Percentiles rank a stretch among this genome's conserved stretches.
Evolutionary conservation across 2,888 invertebrate species (phyloP).

Genomic region (Caenorhabditis wallacei): DNA sequence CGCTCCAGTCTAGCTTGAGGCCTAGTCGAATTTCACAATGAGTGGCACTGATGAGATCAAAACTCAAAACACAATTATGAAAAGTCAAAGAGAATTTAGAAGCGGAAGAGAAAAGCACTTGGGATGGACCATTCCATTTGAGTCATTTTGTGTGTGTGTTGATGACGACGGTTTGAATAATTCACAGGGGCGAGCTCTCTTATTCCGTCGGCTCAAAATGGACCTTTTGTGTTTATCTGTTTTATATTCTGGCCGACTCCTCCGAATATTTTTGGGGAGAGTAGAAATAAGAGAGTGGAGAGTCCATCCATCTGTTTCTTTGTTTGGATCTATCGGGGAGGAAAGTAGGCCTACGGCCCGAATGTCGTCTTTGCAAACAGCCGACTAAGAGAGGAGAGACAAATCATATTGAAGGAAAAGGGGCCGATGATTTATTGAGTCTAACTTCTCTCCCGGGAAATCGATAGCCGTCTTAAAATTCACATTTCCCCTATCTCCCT

Average conservation of each 20-base stretch:
- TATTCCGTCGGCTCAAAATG: slow-evolving; percentile 33
- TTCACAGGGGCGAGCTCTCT: slow-evolving; percentile 24
- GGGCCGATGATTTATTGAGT: slow-evolving; percentile 21
- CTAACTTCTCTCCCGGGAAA: not conserved
- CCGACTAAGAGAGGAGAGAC: slow-evolving; percentile 1
- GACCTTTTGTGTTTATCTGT: slow-evolving; percentile 57
- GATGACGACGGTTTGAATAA: slow-evolving; percentile 46
- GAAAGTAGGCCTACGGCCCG: slow-evolving; percentile 32
- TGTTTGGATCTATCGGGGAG: slow-evolving; percentile 34
- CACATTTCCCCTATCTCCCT: not conserved
- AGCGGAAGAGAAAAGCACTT: slow-evolving; percentile 19
- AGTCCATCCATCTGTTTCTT: slow-evolving; percentile 31
- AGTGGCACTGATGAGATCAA: slow-evolving; percentile 56
- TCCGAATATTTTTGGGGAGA: slow-evolving; percentile 9
- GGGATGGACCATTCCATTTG: slow-evolving; percentile 6
- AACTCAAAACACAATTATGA: slow-evolving; percentile 45
- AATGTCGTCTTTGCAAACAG: slow-evolving; percentile 45
- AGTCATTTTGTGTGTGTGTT: slow-evolving; percentile 20
- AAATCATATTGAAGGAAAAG: not conserved
- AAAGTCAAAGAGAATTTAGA: not conserved
- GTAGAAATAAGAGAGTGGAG: slow-evolving; percentile 9
- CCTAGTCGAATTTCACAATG: slow-evolving; percentile 56
- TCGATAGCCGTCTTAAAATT: not conserved
- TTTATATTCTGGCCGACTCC: slow-evolving; percentile 45
- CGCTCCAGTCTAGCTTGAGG: slow-evolving; percentile 45